Base-by-base conservation (phyloP, 2,888 invertebrate genomes). In the Xanthostigma xanthostigma region DNA sequence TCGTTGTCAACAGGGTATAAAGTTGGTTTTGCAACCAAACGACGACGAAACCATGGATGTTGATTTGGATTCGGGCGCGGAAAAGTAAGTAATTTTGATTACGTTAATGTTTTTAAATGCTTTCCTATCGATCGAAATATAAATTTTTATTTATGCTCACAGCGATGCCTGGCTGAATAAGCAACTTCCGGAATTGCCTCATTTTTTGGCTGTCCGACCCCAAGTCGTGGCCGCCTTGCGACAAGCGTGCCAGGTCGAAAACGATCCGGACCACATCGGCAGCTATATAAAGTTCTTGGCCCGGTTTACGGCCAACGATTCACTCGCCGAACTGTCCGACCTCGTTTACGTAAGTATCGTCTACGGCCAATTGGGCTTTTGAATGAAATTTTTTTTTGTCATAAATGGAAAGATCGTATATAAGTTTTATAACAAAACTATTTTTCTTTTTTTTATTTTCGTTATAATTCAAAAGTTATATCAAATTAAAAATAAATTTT, bases 221-320 rank as follows among this genome's bases (percentile, higher is more conserved):
- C 76, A 83, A 51, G 77, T 84, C 50, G 78, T 82, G 50, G 68
- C 68, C 2, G 84, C 84, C 41, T 64, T 93, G n/a, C 74, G 89
- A 6, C 82, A 88, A 54, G 94, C 94, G 1, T 86, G 91, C 62
- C 84, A 88, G 60, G 87, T 91, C 49, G 95, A 96, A 71, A 93
- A 91, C 58, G 82, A 84, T 59, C 90, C 92, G 0, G 69, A 75
- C 0, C 71, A 90, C 63, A 81, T 91, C 49, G 81, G 83, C 49
- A 84, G 85, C 39, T 95, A 94, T 66, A 80, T 94, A 48, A 76
- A 78, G 54, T 94, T 92, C 68, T 76, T 95, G 42, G 82, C 91
- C 0, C 71, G 76, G 2, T 83, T 89, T 64, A 83, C 84, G 1
- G 64, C 69, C 17, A 75, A 78, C 49, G 81, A 82, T 60, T 70